Percentiles rank a stretch among this genome's conserved stretches.
Conservation (phyloP, 2,888 invertebrate genomes). For the Arctia plantaginis region DNA sequence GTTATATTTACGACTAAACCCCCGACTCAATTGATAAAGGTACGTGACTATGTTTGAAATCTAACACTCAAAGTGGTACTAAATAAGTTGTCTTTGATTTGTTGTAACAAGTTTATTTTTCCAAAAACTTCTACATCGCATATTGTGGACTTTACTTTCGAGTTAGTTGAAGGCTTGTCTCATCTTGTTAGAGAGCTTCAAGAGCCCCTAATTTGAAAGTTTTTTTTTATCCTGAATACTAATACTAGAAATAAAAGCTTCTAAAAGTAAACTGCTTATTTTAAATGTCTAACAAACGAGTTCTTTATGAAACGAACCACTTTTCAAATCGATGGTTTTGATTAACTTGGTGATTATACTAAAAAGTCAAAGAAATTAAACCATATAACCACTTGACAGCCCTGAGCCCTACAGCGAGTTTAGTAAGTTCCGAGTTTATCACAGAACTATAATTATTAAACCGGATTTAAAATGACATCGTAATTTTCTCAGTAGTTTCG, state of each 20-base stretch:
- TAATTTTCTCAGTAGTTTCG: too few species aligned
- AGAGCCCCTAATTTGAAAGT: conserved; percentile 8
- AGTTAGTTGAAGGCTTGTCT: conserved; percentile 13
- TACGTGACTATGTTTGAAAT: not conserved
- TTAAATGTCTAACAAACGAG: not conserved
- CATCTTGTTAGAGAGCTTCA: conserved; percentile 4
- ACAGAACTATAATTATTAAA: too few species aligned
- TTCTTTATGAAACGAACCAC: not conserved
- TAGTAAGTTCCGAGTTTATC: too few species aligned
- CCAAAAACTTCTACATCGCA: not conserved
- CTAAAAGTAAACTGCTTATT: not conserved
- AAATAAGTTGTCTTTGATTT: conserved; percentile 10
- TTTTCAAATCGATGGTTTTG: too few species aligned
- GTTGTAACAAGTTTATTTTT: conserved; percentile 6
- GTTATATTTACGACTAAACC: too few species aligned
- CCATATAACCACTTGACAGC: too few species aligned
- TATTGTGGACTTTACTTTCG: conserved; percentile 12
- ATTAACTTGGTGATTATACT: too few species aligned
- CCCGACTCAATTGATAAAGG: not conserved
- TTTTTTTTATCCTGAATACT: conserved; percentile 9
- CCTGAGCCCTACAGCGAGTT: too few species aligned
- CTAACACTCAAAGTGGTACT: not conserved
- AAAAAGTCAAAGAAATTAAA: too few species aligned
- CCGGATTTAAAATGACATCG: too few species aligned
- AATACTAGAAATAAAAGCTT: not conserved